A percentile compares a stretch with the other conserved stretches of the same genome.
phyloP scores from a whole-genome alignment of 2,888 invertebrate species.

The Timema podura region DNA sequence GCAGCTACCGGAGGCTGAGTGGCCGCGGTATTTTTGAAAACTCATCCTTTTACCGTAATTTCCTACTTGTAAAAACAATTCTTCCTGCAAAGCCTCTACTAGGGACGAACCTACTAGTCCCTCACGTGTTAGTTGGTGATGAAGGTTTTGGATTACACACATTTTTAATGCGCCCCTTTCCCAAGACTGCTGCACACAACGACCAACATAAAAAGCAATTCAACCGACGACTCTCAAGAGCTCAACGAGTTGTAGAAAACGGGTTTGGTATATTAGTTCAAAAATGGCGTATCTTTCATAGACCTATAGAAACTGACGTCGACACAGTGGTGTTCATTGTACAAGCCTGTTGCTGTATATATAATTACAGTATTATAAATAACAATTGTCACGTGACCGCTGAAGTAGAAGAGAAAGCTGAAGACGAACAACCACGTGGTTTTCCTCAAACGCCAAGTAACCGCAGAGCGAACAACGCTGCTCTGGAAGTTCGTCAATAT shows the following conservation, averaged over 20 bases:
- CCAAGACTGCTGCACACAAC: slow-evolving; percentile 22
- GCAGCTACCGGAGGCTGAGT: background rate
- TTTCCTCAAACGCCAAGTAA: background rate
- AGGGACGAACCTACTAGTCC: slow-evolving; percentile 21
- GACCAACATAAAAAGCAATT: slow-evolving; percentile 23
- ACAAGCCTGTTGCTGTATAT: background rate
- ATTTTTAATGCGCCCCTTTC: slow-evolving; percentile 27
- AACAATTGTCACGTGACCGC: background rate
- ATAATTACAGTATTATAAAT: background rate
- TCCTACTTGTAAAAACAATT: slow-evolving; percentile 23
- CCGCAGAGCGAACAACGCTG: background rate
- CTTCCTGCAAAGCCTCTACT: slow-evolving; percentile 19
- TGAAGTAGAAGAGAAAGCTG: background rate
- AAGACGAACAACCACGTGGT: background rate
- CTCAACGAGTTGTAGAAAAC: slow-evolving; percentile 30
- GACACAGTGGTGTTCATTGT: background rate
- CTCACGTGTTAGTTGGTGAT: slow-evolving; percentile 31
- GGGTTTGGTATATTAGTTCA: slow-evolving; percentile 26
- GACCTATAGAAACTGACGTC: slow-evolving; percentile 2
- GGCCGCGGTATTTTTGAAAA: slow-evolving; percentile 13
- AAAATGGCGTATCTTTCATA: background rate
- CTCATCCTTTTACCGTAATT: slow-evolving; percentile 25
- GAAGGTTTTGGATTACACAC: slow-evolving; percentile 29
- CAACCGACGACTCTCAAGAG: slow-evolving; percentile 29
- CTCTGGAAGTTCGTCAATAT: no score